Evolutionary conservation across 2,888 invertebrate genomes (phyloP).

Genomic region (Heliconius cydno): DNA sequence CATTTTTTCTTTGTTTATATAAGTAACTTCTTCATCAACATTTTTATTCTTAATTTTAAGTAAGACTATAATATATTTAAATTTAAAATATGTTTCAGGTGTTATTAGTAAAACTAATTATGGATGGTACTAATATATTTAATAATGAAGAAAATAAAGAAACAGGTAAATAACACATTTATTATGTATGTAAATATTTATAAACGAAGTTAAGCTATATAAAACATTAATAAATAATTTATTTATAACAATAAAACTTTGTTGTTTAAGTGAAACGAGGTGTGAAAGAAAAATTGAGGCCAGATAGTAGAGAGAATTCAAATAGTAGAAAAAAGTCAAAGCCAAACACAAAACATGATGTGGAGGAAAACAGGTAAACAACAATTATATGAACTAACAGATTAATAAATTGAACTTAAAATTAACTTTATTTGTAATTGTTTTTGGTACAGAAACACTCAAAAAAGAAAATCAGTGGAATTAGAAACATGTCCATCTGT

Average conservation of each 20-base stretch:
- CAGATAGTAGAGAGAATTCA: constrained; percentile 64
- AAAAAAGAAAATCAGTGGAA: constrained; percentile 27
- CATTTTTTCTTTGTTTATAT: background rate
- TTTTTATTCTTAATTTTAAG: background rate
- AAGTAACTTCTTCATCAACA: background rate
- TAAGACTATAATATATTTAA: too few species aligned
- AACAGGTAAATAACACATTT: constrained; percentile 25
- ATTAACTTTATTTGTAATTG: background rate
- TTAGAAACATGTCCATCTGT: constrained; percentile 88
- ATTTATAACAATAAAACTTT: background rate
- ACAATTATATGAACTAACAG: background rate
- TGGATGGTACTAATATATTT: background rate
- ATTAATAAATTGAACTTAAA: constrained; percentile 4
- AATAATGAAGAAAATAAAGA: constrained; percentile 22
- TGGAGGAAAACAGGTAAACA: constrained; percentile 55
- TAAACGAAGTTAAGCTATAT: background rate
- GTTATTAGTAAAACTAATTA: background rate
- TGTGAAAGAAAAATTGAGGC: constrained; percentile 57
- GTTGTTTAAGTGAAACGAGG: constrained; percentile 53
- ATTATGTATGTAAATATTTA: background rate
- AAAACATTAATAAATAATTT: background rate
- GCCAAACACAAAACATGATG: constrained; percentile 59
- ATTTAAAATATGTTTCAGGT: constrained; percentile 4
- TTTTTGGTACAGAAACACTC: constrained; percentile 26
- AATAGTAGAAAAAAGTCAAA: constrained; percentile 66